Conservation (phyloP, 2,113 vertebrate genomes). For the Sander vitreus region DNA sequence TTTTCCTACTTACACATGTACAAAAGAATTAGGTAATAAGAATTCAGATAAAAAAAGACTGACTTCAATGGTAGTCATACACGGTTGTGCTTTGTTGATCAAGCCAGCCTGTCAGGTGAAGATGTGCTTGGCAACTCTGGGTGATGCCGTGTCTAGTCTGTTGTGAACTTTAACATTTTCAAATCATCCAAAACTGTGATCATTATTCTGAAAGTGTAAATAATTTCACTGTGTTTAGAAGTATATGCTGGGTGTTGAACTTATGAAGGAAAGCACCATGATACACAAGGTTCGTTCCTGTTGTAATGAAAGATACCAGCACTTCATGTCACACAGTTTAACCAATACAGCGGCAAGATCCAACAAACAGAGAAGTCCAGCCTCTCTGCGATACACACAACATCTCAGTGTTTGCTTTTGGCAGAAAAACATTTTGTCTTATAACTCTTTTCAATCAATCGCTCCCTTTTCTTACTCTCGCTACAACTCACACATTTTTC, state of each 20-base stretch:
- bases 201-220: constrained; percentile 4
- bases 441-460: constrained; percentile 47
- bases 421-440: constrained; percentile 65
- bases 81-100: constrained; percentile 72
- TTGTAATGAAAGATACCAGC: constrained; percentile 39
- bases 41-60: constrained; percentile 62
- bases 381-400: constrained; percentile 64
- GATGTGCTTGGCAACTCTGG: constrained; percentile 66
- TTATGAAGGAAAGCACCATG: constrained; percentile 32
- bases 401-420: constrained; percentile 76
- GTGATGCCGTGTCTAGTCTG: constrained; percentile 60
- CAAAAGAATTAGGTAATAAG: constrained; percentile 75
- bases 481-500: constrained; percentile 43
- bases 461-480: constrained; percentile 30
- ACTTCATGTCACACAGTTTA: constrained; percentile 49
- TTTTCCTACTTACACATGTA: constrained; percentile 82
- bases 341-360: constrained; percentile 58
- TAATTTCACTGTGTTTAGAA: background rate
- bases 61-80: constrained; percentile 71
- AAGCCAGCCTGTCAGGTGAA: constrained; percentile 63
- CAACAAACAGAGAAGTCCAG: constrained; percentile 70
- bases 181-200: constrained; percentile 12
- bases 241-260: constrained; percentile 10
- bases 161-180: background rate
- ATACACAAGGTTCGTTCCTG: constrained; percentile 40